Percentiles rank a stretch among this genome's conserved stretches.
These are phyloP conservation scores for Cyprinodon tularosa DNA, from an alignment of 2,113 vertebrate genomes.

Conservation along the genomic window DNA sequence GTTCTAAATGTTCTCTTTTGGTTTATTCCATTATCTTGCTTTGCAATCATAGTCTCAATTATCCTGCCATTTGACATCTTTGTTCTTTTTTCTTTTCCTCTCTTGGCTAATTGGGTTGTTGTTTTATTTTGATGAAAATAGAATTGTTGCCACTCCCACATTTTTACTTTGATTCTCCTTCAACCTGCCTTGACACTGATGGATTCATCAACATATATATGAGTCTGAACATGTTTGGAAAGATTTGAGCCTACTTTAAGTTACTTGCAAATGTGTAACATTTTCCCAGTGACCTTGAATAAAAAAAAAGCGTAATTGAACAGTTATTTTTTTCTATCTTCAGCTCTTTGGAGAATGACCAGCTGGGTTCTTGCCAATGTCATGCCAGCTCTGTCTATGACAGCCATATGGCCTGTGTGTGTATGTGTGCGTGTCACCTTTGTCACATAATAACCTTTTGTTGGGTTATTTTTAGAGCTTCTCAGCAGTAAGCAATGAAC, in stretches of 20 bases:
- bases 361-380: slow-evolving; percentile 49
- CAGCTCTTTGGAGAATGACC: slow-evolving; percentile 14
- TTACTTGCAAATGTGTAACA: not conserved
- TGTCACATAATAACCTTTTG: slow-evolving; percentile 43
- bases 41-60: no score
- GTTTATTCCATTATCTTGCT: no score
- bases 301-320: not conserved
- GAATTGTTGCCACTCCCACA: no score
- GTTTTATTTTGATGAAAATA: no score
- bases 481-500: slow-evolving; percentile 20
- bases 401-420: slow-evolving; percentile 61
- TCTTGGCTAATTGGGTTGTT: no score
- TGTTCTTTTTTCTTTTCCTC: no score
- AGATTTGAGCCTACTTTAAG: not conserved
- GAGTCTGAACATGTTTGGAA: not conserved
- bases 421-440: slow-evolving; percentile 43
- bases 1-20: no score
- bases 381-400: slow-evolving; percentile 39
- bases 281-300: not conserved
- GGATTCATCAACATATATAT: not conserved
- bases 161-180: no score
- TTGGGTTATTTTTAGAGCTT: slow-evolving; percentile 42
- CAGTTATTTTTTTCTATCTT: not conserved
- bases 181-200: no score
- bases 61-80: no score